Percentiles rank a stretch among this genome's conserved stretches.
phyloP scores from a whole-genome alignment of 2,888 invertebrate genomes.

The Drosophila incognita region DNA sequence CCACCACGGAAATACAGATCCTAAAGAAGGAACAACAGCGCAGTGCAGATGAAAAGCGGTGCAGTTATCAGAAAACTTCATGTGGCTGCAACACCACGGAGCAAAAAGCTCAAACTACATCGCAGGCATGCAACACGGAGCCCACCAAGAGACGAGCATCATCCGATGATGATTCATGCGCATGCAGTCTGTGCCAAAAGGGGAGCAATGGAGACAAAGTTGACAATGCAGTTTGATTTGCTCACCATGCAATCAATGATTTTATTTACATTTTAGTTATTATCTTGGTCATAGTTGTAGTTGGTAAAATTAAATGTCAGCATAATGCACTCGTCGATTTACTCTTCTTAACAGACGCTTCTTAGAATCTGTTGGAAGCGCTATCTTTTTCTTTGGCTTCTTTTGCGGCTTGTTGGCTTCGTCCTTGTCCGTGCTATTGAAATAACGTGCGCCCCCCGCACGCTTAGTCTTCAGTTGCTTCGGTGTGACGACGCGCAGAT shows the following conservation, averaged over 20 bases:
- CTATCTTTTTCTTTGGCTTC: constrained; percentile 1
- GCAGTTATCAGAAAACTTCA: constrained; percentile 16
- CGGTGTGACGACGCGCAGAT: constrained; percentile 71
- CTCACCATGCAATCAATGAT: neutral
- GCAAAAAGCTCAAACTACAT: neutral
- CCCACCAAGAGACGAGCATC: neutral
- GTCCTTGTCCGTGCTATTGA: constrained; percentile 24
- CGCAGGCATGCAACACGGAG: constrained; percentile 10
- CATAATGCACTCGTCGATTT: constrained; percentile 29
- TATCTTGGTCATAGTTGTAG: constrained; percentile 4
- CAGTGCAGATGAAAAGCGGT: neutral
- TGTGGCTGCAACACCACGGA: constrained; percentile 21
- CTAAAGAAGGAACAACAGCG: neutral
- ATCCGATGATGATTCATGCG: neutral
- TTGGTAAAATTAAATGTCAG: constrained; percentile 23
- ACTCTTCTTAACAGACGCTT: constrained; percentile 49
- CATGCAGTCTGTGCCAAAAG: neutral
- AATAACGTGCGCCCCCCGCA: constrained; percentile 43
- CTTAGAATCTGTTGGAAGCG: constrained; percentile 5
- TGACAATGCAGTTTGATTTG: neutral
- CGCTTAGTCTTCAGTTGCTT: constrained; percentile 48
- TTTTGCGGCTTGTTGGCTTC: constrained; percentile 19
- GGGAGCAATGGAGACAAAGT: neutral
- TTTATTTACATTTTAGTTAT: constrained; percentile 18
- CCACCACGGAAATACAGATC: constrained; percentile 54